These are phyloP conservation scores for Pseudomyrmex concolor DNA, from an alignment of 1,140 invertebrate species.

Conservation along the genomic window DNA sequence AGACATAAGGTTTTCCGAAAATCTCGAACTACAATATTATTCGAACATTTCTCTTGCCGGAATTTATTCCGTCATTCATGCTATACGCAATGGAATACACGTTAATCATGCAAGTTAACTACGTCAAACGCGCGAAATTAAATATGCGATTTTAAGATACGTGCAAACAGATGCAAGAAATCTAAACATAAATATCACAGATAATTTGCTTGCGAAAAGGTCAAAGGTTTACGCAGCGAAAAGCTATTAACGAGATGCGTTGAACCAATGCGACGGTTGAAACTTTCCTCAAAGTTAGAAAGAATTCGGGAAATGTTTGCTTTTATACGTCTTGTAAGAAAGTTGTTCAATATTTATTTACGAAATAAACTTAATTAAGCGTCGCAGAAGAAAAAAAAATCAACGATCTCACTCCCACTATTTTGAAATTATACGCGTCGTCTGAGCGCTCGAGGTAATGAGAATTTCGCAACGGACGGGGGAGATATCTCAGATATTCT, in stretches of 20 bases:
- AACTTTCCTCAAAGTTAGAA: conserved; percentile 10
- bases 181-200: conserved; percentile 20
- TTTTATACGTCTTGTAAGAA: not conserved
- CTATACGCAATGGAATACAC: conserved; percentile 1
- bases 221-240: conserved; percentile 36
- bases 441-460: conserved; percentile 48
- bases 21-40: no score
- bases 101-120: conserved; percentile 29
- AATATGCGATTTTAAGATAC: conserved; percentile 43
- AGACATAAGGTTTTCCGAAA: no score
- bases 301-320: conserved; percentile 37
- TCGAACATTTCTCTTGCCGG: not conserved
- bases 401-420: conserved; percentile 37
- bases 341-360: no score
- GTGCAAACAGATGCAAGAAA: conserved; percentile 11
- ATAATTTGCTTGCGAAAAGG: conserved; percentile 46
- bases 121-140: conserved; percentile 41
- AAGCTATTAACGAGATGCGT: conserved; percentile 41
- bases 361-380: no score
- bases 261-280: not conserved
- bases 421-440: conserved; percentile 35
- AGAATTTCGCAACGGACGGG: conserved; percentile 40
- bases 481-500: conserved; percentile 54
- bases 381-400: not conserved
- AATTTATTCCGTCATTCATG: conserved; percentile 36